Evolutionary conservation across 2,113 vertebrate genomes (phyloP), one percentile per base, ranked within the genome.

Genomic region (Dipodomys ordii): DNA sequence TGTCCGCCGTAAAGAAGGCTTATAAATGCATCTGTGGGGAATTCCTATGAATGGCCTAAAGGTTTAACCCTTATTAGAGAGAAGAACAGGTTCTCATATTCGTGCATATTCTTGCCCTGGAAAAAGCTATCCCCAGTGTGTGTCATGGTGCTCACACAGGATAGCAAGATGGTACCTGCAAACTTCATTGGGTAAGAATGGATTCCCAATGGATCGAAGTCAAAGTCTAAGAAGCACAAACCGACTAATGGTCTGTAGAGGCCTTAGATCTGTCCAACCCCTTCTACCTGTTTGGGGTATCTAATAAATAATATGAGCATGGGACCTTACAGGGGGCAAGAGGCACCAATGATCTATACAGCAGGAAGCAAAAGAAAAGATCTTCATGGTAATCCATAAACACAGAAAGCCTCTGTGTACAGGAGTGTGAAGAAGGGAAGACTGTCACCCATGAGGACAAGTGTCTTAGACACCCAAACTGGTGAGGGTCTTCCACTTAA

Each of bases 21-120:
- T 90, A 32, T 25, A 57, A 32, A 67, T 83, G 64, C 93, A 27
- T 95, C 81, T 87, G 69, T 77, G 13, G 46, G 28, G 46, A 81
- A 78, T 78, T 57, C 64, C 77, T 81, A 19, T 28, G 87, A 79
- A 30, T 16, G 28, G 12, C 64, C 88, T 77, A 62, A 83, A 32
- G 11, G 81, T 85, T 87, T 77, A 28, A 27, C 57, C 32, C 64
- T 78, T 81, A 44, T 60, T 94, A 92, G 27, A 69, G 32, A 94
- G 53, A 79, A 28, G 73, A 35, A 90, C 83, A 49, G n/a, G 15
- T 83, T 87, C 64, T 91, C 69, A 46, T 71, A 35, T 10, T n/a
- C 72, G 46, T 46, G 25, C 62, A 49, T 22, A 68, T 84, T 77
- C 88, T 64, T 65, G 44, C 71, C 53, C 27, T 16, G 4, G 25